These are phyloP conservation scores for Podarcis muralis DNA, from an alignment of 2,113 vertebrate genomes.

Conservation along the genomic window DNA sequence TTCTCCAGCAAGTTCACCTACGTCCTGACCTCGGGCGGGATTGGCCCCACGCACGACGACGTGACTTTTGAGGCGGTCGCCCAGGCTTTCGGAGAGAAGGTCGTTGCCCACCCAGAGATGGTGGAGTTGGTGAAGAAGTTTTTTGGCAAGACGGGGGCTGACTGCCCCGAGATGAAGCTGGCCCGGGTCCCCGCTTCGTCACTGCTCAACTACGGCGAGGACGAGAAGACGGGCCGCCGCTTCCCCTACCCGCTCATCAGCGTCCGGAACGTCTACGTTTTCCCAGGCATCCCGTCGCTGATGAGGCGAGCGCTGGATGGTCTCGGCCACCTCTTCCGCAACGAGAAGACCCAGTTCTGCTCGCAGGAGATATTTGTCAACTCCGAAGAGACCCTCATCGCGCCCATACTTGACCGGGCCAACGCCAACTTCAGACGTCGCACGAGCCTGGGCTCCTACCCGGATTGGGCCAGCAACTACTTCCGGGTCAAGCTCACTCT, in stretches of 20 bases:
- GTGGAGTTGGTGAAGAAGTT: conserved; percentile 76
- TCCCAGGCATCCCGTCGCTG: conserved; percentile 90
- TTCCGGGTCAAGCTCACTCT: conserved; percentile 88
- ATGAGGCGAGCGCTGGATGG: conserved; percentile 84
- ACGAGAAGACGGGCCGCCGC: conserved; percentile 74
- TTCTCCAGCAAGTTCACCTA: conserved; percentile 84
- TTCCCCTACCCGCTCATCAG: conserved; percentile 89
- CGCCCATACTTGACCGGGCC: conserved; percentile 76
- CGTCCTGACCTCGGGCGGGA: conserved; percentile 90
- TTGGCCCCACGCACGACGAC: conserved; percentile 96
- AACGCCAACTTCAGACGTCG: conserved; percentile 75
- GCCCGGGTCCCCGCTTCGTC: conserved; percentile 85
- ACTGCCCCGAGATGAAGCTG: conserved; percentile 85
- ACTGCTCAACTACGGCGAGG: conserved; percentile 86
- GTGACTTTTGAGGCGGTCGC: conserved; percentile 93
- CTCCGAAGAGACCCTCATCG: conserved; percentile 79
- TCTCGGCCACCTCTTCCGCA: conserved; percentile 83
- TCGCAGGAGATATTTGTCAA: conserved; percentile 83
- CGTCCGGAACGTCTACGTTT: conserved; percentile 92
- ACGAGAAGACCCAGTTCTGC: conserved; percentile 80
- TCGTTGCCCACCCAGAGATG: conserved; percentile 85
- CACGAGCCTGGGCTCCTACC: conserved; percentile 90
- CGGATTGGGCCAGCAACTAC: conserved; percentile 93
- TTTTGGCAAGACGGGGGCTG: conserved; percentile 68
- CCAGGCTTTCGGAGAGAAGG: conserved; percentile 84